Evolutionary conservation across 2,888 invertebrate species (phyloP).

Genomic region (Sipha maydis): DNA sequence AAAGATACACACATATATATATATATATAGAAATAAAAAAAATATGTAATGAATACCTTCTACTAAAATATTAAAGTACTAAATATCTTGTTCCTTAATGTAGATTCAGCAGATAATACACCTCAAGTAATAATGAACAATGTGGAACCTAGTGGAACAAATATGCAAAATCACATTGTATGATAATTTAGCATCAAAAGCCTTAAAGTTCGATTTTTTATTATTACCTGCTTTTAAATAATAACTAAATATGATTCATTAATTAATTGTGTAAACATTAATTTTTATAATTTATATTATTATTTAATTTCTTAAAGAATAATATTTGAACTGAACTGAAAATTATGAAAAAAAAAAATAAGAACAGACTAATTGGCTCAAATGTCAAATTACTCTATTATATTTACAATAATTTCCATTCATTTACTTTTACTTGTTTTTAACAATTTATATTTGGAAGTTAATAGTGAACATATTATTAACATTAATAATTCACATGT

Average conservation of each 20-base stretch:
- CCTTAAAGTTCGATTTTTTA: slow-evolving; percentile 4
- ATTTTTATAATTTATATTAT: slow-evolving; percentile 1
- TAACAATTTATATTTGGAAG: slow-evolving; percentile 8
- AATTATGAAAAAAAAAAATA: not conserved
- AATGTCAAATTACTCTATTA: not conserved
- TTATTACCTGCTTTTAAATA: slow-evolving; percentile 28
- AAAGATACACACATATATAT: not conserved
- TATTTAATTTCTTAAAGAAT: not conserved
- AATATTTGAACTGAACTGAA: not conserved
- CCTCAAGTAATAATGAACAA: slow-evolving; percentile 25
- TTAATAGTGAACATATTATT: slow-evolving; percentile 7
- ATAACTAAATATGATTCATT: slow-evolving; percentile 25
- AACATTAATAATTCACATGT: slow-evolving; percentile 29
- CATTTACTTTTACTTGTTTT: not conserved
- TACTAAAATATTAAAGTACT: not conserved
- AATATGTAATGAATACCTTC: not conserved
- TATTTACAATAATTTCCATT: not conserved
- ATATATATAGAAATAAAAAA: not conserved
- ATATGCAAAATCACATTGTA: slow-evolving; percentile 48
- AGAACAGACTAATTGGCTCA: not conserved
- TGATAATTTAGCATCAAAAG: slow-evolving; percentile 18
- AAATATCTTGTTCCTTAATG: not conserved
- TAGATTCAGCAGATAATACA: slow-evolving; percentile 16
- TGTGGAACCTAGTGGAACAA: slow-evolving; percentile 22
- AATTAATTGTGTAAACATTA: not conserved